phyloP scores from a whole-genome alignment of 1,140 invertebrate genomes.

The Trigoniulus corallinus region DNA sequence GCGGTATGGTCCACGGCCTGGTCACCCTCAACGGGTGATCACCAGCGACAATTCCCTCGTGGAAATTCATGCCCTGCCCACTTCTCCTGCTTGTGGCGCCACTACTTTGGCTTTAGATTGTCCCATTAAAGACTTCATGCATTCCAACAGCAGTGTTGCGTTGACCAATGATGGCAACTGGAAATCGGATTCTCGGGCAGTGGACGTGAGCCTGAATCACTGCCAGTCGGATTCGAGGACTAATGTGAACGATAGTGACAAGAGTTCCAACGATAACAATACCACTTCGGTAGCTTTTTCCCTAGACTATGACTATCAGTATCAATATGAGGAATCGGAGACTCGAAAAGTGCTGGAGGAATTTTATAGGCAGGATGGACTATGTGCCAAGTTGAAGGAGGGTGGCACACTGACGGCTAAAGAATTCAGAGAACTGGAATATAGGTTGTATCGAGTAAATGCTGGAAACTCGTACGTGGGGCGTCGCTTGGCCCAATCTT shows the following conservation, averaged over 20 bases:
- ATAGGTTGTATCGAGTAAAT: constrained; percentile 52
- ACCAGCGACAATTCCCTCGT: not conserved
- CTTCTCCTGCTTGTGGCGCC: too few relatives aligned
- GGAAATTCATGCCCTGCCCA: too few relatives aligned
- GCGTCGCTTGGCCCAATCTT: constrained; percentile 43
- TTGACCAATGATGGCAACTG: not conserved
- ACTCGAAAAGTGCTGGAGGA: constrained; percentile 77
- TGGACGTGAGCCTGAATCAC: not conserved
- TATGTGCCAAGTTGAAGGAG: constrained; percentile 13
- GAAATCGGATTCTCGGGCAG: not conserved
- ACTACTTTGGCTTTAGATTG: not conserved
- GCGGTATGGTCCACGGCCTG: constrained; percentile 50
- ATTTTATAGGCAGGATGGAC: constrained; percentile 63
- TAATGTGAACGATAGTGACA: not conserved
- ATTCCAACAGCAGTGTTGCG: not conserved
- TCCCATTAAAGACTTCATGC: not conserved
- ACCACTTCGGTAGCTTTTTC: too few relatives aligned
- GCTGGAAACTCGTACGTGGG: constrained; percentile 59
- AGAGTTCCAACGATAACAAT: too few relatives aligned
- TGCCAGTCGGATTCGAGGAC: not conserved
- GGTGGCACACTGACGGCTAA: constrained; percentile 24
- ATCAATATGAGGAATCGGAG: constrained; percentile 65
- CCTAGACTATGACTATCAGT: not conserved
- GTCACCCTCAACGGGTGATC: constrained; percentile 15
- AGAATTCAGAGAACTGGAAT: constrained; percentile 56